phyloP scores from a whole-genome alignment of 2,888 invertebrate species.

The Dysmachus trigonus region DNA sequence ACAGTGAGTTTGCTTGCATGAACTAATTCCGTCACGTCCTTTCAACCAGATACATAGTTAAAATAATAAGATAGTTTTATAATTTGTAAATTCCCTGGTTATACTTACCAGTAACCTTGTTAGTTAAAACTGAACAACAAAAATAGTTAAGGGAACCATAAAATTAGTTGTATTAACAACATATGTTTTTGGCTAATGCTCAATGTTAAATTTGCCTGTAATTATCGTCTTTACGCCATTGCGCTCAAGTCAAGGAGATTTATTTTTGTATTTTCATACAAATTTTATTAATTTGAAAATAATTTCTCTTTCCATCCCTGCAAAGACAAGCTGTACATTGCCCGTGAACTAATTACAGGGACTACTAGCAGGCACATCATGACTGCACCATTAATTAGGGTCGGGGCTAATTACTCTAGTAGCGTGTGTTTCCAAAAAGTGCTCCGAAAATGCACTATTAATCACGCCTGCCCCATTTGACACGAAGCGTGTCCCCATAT shows the following conservation, averaged over 20 bases:
- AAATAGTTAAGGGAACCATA: too few relatives aligned
- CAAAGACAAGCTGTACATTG: not conserved
- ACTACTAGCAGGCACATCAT: not conserved
- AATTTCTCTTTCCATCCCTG: not conserved
- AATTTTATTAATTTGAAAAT: not conserved
- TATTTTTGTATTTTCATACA: not conserved
- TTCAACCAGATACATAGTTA: too few relatives aligned
- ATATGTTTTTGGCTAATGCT: too few relatives aligned
- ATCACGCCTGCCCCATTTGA: not conserved
- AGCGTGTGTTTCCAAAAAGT: not conserved
- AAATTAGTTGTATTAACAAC: too few relatives aligned
- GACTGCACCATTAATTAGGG: not conserved
- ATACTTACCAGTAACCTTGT: too few relatives aligned
- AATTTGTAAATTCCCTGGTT: too few relatives aligned
- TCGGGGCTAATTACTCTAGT: slow-evolving; percentile 2
- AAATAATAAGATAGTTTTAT: too few relatives aligned
- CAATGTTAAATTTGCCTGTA: too few relatives aligned
- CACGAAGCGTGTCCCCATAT: slow-evolving; percentile 13
- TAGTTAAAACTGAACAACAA: too few relatives aligned
- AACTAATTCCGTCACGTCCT: too few relatives aligned
- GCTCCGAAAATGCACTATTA: not conserved
- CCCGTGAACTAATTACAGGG: not conserved
- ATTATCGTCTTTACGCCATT: not conserved
- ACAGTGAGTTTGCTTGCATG: too few relatives aligned
- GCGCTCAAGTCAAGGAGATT: not conserved